Evolutionary conservation across 2,888 invertebrate species (phyloP).

Genomic region (Poecilobothrus nobilitatus): DNA sequence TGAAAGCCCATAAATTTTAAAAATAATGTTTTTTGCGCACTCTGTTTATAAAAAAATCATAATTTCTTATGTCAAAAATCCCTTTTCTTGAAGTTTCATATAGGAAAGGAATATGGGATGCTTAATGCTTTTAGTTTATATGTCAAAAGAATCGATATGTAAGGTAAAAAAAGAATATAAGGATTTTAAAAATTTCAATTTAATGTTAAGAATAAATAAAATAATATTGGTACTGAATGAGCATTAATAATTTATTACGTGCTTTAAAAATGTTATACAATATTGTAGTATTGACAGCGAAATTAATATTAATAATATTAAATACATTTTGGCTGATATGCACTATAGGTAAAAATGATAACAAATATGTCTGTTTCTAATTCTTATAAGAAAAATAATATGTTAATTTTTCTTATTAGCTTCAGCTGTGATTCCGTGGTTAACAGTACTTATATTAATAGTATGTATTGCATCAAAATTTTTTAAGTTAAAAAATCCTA

Average conservation of each 20-base stretch:
- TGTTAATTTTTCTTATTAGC: slow-evolving; percentile 26
- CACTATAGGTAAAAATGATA: slow-evolving; percentile 23
- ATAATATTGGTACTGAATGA: slow-evolving; percentile 17
- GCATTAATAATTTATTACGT: slow-evolving; percentile 16
- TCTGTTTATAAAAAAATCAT: background rate
- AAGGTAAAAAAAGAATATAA: background rate
- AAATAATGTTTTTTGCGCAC: too few species aligned
- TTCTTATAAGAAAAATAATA: background rate
- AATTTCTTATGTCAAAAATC: background rate
- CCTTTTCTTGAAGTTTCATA: background rate
- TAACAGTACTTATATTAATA: slow-evolving; percentile 36
- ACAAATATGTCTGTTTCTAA: background rate
- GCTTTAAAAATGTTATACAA: slow-evolving; percentile 41
- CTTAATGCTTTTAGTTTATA: background rate
- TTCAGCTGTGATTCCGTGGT: slow-evolving; percentile 39
- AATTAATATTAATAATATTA: slow-evolving; percentile 37
- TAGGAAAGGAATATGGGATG: too few species aligned
- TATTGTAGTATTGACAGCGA: slow-evolving; percentile 37
- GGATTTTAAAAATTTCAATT: background rate
- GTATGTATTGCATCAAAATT: slow-evolving; percentile 42
- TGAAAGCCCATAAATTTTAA: too few species aligned
- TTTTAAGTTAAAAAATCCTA: slow-evolving; percentile 38
- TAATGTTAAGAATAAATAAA: background rate
- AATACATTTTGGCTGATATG: slow-evolving; percentile 41
- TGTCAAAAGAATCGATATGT: slow-evolving; percentile 6